Base-by-base conservation (phyloP, 2,888 invertebrate species). In the Apodemia duryi region DNA sequence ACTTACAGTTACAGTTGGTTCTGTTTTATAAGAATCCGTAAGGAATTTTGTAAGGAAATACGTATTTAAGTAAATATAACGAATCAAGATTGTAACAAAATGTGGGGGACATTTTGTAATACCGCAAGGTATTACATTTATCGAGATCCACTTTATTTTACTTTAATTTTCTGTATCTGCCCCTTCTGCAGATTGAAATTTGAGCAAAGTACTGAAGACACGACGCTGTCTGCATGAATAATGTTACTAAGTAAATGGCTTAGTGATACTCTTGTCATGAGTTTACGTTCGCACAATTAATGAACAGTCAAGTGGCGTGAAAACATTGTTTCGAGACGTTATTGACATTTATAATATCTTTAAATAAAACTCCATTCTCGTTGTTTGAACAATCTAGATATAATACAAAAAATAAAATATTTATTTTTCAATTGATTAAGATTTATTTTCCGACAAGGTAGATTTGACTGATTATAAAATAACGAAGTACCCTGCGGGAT, bases 191-290 rank as follows among this genome's bases (percentile, higher is more conserved):
- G 51, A 69, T 70, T 70, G 67, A 70, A 71, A 71, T 71, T 67
- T 63, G 65, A 66, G 54, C 54, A 61, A 49, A 61, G 60, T 67
- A 67, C 63, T 52, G 38, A 63, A 68, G 66, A 70, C 63, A 66
- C 65, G 66, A 72, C 73, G 70, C 68, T 61, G 67, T 68, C 68
- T 71, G 69, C 69, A 70, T 72, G 66, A 70, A 69, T 71, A 71
- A 74, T 69, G 70, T 68, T 67, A 67, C 69, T 68, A 67, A 72
- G 69, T 72, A 73, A 73, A 73, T 70, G 71, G 70, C 69, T 67
- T 68, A 71, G 69, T 68, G 67, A 68, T 72, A 74, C 74, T 74
- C 73, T 69, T 68, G 70, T 68, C 76, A 73, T 71, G 74, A 69
- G 67, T 69, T 66, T 63, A 67, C 73, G 70, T 66, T 71, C 73